Percentiles rank a stretch among this genome's conserved stretches.
Conservation (phyloP, 2,797 vertebrate genomes). For the Octomys mimax region DNA sequence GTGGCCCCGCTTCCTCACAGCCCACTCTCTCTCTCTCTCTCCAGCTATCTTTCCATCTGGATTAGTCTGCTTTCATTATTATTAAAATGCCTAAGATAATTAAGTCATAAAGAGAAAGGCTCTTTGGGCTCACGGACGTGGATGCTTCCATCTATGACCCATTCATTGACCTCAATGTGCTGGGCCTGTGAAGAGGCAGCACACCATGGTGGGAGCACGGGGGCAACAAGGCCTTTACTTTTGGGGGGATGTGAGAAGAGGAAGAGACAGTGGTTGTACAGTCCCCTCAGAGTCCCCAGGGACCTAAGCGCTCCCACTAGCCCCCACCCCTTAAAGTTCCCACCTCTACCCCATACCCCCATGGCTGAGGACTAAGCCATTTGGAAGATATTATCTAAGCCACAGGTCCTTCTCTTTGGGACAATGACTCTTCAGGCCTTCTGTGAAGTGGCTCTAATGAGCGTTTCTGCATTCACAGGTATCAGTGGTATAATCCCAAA, state of each 20-base stretch:
- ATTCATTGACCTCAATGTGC: neutral
- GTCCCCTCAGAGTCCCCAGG: neutral
- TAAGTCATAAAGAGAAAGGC: neutral
- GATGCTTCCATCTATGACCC: neutral
- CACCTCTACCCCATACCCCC: neutral
- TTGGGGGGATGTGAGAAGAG: neutral
- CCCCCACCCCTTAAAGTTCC: neutral
- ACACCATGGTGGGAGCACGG: neutral
- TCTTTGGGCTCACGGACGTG: neutral
- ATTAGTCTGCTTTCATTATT: neutral
- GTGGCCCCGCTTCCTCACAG: neutral
- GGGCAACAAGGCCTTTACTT: neutral
- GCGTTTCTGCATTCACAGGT: fast-evolving
- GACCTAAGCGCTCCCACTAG: no score
- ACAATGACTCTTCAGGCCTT: neutral
- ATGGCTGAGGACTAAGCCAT: neutral
- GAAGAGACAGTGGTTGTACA: neutral
- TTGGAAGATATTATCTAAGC: neutral
- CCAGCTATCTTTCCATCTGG: neutral
- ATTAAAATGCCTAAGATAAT: neutral
- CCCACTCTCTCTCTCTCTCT: no score
- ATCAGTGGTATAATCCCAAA: neutral
- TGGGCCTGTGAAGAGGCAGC: neutral
- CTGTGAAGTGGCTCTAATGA: neutral
- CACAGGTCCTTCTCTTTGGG: neutral